phyloP scores from a whole-genome alignment of 2,797 vertebrate genomes.

The Sebastes vulpes region DNA sequence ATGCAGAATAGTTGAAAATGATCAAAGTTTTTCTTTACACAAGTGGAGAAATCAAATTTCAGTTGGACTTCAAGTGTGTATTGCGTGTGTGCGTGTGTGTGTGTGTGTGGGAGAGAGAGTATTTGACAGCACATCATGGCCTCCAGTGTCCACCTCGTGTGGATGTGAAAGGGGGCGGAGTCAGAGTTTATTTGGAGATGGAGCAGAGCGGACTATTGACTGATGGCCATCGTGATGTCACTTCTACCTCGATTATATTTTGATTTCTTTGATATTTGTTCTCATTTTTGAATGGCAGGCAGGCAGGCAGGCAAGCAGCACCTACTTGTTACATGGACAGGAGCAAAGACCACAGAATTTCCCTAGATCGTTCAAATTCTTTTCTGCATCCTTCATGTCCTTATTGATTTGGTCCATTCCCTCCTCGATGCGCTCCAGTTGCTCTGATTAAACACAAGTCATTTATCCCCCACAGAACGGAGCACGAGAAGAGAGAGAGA shows the following conservation, averaged over 20 bases:
- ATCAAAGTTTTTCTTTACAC: neutral
- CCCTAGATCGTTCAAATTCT: constrained; percentile 99
- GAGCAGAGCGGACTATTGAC: constrained; percentile 76
- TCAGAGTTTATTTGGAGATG: constrained; percentile 40
- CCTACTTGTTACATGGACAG: constrained; percentile 99
- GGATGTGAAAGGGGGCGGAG: constrained; percentile 44
- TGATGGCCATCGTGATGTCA: constrained; percentile 75
- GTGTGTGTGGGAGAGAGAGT: constrained; percentile 67
- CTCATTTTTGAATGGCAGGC: constrained; percentile 78
- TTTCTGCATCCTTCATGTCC: constrained; percentile 99
- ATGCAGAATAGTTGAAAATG: neutral
- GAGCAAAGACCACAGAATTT: constrained; percentile 99
- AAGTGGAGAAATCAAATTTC: constrained; percentile 8
- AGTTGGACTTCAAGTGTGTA: constrained; percentile 25
- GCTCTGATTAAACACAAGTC: constrained; percentile 99
- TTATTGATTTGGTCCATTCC: constrained; percentile 99
- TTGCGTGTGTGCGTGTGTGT: neutral
- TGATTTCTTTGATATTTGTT: constrained; percentile 43
- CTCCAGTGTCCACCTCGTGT: constrained; percentile 50
- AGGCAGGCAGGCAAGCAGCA: constrained; percentile 98
- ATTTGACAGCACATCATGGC: constrained; percentile 88
- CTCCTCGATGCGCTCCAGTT: constrained; percentile 99
- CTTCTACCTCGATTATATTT: constrained; percentile 69
- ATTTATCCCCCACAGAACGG: constrained; percentile 99
- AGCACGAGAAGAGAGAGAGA: constrained; percentile 94